A percentile compares a stretch with the other conserved stretches of the same genome.
Evolutionary conservation across 1,140 invertebrate species (phyloP).

Genomic region (Caenorhabditis remanei): DNA sequence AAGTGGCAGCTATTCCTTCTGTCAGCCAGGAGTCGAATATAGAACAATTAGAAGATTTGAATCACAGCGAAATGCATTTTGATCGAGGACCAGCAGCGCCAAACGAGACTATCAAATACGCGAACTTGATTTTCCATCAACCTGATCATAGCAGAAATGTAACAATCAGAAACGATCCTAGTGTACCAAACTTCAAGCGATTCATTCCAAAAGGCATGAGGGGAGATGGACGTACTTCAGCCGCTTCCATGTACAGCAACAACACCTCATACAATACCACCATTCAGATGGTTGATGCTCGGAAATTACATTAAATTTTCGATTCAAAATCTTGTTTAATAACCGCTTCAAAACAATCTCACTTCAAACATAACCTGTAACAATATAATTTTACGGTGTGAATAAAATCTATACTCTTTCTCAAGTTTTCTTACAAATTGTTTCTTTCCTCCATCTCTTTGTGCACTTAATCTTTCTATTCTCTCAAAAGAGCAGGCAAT

Average conservation of each 20-base stretch:
- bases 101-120: constrained; percentile 35
- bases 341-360: background rate
- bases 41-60: background rate
- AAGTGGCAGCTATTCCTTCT: constrained; percentile 7
- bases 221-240: background rate
- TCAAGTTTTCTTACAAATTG: background rate
- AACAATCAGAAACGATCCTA: background rate
- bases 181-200: constrained; percentile 9
- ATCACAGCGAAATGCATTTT: background rate
- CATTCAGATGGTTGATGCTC: constrained; percentile 27
- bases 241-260: background rate
- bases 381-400: background rate
- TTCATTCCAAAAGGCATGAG: constrained; percentile 23
- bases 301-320: background rate
- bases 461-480: background rate
- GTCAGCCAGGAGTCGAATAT: background rate
- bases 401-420: background rate
- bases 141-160: background rate
- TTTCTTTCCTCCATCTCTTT: background rate
- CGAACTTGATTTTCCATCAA: constrained; percentile 15
- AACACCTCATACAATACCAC: constrained; percentile 1
- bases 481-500: constrained; percentile 43
- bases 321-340: background rate
- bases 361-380: background rate
- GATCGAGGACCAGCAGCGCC: constrained; percentile 8